Percentiles rank a stretch among this genome's conserved stretches.
Conservation (phyloP, 2,113 vertebrate species). For the Petrocephalus microphthalmus region DNA sequence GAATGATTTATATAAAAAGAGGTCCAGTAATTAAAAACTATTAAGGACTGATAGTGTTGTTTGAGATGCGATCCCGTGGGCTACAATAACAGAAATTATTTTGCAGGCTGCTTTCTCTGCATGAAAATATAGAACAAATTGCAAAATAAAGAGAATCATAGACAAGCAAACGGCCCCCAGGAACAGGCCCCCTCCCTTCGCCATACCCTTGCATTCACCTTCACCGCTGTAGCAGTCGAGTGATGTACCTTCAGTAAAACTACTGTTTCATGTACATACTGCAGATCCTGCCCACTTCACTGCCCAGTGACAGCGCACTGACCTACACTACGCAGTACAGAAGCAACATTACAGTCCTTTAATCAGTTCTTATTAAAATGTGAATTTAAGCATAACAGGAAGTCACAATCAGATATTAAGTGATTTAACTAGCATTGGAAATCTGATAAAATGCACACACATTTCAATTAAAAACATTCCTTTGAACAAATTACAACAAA, state of each 20-base stretch:
- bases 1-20: conserved; percentile 67
- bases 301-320: background rate
- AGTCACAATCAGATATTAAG: background rate
- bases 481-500: background rate
- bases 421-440: background rate
- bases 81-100: conserved; percentile 51
- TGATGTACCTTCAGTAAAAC: background rate
- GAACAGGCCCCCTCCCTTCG: background rate
- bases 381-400: background rate
- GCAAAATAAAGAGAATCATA: conserved; percentile 22
- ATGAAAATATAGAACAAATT: conserved; percentile 34
- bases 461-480: background rate
- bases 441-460: background rate
- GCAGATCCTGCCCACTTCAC: background rate
- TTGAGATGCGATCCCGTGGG: conserved; percentile 53
- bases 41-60: conserved; percentile 60
- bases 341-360: background rate
- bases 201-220: conserved; percentile 56
- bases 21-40: conserved; percentile 68
- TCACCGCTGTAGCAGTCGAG: conserved; percentile 45
- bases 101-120: conserved; percentile 37
- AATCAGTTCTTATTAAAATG: background rate
- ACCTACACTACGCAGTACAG: background rate
- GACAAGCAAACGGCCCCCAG: conserved; percentile 26
- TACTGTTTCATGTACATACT: background rate